Percentiles rank a stretch among this genome's conserved stretches.
phyloP scores from a whole-genome alignment of 1,140 invertebrate genomes.

The Lordiphosa stackelbergi region DNA sequence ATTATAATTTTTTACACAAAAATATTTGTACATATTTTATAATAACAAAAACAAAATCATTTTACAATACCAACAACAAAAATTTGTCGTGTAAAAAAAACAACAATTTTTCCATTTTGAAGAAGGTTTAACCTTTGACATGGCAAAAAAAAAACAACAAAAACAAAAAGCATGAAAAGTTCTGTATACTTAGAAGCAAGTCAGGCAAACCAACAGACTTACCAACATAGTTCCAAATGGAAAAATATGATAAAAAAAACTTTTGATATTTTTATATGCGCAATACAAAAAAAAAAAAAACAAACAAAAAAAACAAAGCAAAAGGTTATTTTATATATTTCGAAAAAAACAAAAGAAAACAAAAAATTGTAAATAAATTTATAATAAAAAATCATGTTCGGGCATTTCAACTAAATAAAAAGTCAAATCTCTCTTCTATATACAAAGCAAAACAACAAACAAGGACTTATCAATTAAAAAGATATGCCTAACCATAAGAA shows the following conservation, averaged over 20 bases:
- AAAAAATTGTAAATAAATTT: constrained; percentile 62
- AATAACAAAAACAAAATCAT: constrained; percentile 19
- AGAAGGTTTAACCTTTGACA: constrained; percentile 48
- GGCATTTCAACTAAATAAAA: constrained; percentile 55
- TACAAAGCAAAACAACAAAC: constrained; percentile 25
- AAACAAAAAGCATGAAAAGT: constrained; percentile 11
- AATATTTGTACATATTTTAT: constrained; percentile 67
- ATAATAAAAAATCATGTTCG: constrained; percentile 45
- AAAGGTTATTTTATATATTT: constrained; percentile 66
- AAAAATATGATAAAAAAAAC: constrained; percentile 35
- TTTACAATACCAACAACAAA: constrained; percentile 20
- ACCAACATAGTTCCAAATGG: constrained; percentile 40
- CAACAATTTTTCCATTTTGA: constrained; percentile 28
- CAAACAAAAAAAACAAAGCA: constrained; percentile 14
- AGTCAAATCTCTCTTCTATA: constrained; percentile 63
- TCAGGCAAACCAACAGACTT: constrained; percentile 44
- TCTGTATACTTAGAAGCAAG: constrained; percentile 41
- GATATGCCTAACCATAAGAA: constrained; percentile 20
- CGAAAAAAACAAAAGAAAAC: constrained; percentile 25
- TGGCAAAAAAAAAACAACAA: constrained; percentile 31
- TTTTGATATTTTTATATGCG: constrained; percentile 57
- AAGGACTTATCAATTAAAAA: constrained; percentile 36
- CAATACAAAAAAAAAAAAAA: constrained; percentile 36
- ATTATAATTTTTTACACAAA: constrained; percentile 58
- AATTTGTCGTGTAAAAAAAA: constrained; percentile 24